Base-by-base conservation (phyloP, 2,113 vertebrate genomes). In the Melospiza melodia region DNA sequence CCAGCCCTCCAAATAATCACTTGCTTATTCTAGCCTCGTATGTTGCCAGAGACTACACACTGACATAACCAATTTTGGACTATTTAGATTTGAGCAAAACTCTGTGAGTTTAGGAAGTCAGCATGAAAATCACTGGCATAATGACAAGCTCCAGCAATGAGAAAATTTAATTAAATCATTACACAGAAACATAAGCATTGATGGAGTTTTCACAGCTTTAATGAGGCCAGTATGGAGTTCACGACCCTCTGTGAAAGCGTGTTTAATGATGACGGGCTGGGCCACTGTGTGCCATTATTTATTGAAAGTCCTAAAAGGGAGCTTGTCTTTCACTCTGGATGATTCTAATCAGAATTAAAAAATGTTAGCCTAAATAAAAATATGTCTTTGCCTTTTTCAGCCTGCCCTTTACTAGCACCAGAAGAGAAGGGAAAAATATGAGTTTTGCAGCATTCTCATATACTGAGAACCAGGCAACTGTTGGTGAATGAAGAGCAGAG, bases 101-200 rank as follows among this genome's bases (percentile, higher is more conserved):
- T 62, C 66, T 30, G 54, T 62, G 75, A 95, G 58, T 96, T 88
- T 90, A 89, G 65, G 46, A 63, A 94, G 51, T 54, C 68, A 83
- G 77, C 73, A 81, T 87, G 80, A 92, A 95, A 95, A 88, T 83
- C 82, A 65, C 25, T 77, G 67, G 74, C 87, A 89, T 80, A 89
- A 94, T 66, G 65, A 95, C 85, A 94, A 84, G 77, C 27, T 91
- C 51, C 61, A 92, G 86, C 51, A 89, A 66, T 89, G 84, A 75
- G 75, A 87, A 95, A 95, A 94, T 87, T 95, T 80, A 95, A 76
- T 97, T 94, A 96, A 89, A 95, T 93, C 87, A 90, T 95, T 97
- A 89, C 59, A 80, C 46, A 81, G 88, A 84, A 95, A 89, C 76
- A 82, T 87, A 81, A 82, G 48, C 85, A 84, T 69, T 96, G 84